Percentiles rank a stretch among this genome's conserved stretches.
phyloP scores from a whole-genome alignment of 2,797 vertebrate species.

The Rallus crepitans region DNA sequence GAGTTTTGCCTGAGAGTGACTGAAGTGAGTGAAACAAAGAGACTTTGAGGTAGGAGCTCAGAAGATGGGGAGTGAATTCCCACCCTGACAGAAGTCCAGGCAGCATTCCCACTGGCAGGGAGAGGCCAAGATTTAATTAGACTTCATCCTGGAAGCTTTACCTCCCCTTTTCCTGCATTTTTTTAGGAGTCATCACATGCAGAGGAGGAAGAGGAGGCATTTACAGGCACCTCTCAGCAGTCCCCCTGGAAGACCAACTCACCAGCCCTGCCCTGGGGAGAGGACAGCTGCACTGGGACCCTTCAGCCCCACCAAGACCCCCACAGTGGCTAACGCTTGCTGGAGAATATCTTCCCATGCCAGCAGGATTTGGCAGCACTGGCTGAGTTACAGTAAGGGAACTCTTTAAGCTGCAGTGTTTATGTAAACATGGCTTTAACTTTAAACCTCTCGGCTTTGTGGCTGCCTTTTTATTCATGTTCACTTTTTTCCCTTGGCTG shows the following conservation, averaged over 20 bases:
- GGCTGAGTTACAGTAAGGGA: neutral
- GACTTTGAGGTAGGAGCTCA: neutral
- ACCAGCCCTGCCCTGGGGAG: neutral
- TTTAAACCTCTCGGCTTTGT: neutral
- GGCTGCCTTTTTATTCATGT: neutral
- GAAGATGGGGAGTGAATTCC: neutral
- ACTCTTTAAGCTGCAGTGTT: neutral
- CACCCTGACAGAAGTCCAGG: neutral
- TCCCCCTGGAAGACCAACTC: neutral
- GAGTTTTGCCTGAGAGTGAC: neutral
- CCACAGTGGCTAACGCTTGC: rapidly evolving
- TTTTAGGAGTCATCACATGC: neutral
- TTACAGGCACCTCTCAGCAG: neutral
- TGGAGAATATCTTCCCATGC: rapidly evolving
- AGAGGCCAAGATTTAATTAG: constrained; percentile 1
- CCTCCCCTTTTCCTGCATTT: neutral
- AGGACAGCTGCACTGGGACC: neutral
- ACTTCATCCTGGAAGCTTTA: neutral
- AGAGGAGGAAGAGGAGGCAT: neutral
- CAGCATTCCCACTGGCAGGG: neutral
- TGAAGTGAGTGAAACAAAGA: neutral
- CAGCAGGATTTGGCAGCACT: neutral
- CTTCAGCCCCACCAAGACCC: neutral
- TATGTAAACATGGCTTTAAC: neutral
- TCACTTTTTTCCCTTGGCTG: constrained; percentile 6